phyloP scores from a whole-genome alignment of 2,797 vertebrate genomes.

The Echeneis naucrates region DNA sequence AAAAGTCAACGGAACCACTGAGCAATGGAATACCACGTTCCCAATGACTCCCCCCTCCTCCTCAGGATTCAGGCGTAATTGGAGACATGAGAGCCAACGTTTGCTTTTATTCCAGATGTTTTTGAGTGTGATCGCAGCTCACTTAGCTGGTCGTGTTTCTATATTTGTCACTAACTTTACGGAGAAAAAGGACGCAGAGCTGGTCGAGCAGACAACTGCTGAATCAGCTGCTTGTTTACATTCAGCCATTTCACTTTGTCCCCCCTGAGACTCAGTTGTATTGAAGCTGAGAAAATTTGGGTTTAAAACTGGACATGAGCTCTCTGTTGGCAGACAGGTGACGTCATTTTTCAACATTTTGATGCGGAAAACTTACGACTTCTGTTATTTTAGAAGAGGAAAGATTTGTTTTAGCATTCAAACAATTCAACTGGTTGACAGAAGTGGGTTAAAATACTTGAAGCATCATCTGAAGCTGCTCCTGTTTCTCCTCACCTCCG shows the following conservation, averaged over 20 bases:
- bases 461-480: neutral
- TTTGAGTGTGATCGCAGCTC: neutral
- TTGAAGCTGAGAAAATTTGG: no score
- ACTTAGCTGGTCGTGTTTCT: neutral
- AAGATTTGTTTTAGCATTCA: no score
- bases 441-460: neutral
- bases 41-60: neutral
- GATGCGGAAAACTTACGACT: no score
- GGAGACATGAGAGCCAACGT: neutral
- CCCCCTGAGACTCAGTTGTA: no score
- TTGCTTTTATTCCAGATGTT: neutral
- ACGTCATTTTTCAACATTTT: no score
- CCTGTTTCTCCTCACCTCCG: conserved; percentile 22
- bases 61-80: neutral
- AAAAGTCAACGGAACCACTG: conserved; percentile 81
- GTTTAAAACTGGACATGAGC: no score
- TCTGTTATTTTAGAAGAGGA: no score
- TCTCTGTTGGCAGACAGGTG: no score
- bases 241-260: no score
- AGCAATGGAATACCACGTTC: conserved; percentile 68
- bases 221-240: no score
- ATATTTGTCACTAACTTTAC: neutral
- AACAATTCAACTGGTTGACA: neutral
- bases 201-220: no score
- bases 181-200: no score